Conservation (phyloP, 2,113 vertebrate genomes). For the Paradisaea rubra region DNA sequence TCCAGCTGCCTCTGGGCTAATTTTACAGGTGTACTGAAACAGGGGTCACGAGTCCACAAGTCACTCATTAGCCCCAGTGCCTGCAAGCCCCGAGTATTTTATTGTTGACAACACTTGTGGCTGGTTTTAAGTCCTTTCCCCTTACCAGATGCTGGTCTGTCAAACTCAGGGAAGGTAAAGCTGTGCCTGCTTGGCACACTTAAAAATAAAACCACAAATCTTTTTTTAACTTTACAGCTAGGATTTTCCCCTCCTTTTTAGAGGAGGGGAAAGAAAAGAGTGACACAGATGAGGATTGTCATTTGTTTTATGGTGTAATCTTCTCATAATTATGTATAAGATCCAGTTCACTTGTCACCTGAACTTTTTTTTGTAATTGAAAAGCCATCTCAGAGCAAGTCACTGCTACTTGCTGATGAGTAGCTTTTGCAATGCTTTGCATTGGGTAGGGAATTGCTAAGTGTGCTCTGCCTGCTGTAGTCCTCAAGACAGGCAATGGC, state of each 20-base stretch:
- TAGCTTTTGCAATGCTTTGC: neutral
- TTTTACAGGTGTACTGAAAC: neutral
- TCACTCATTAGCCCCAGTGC: neutral
- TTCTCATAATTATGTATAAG: neutral
- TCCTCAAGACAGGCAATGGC: neutral
- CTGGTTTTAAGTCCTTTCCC: neutral
- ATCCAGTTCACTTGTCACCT: neutral
- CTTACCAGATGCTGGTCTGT: neutral
- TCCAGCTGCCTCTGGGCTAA: neutral
- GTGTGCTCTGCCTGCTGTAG: neutral
- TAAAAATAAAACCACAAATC: neutral
- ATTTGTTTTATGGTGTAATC: neutral
- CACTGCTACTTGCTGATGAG: neutral
- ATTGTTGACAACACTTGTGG: neutral
- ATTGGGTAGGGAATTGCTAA: neutral
- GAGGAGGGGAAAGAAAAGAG: neutral
- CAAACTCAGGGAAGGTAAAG: neutral
- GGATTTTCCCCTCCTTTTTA: neutral
- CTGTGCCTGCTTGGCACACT: neutral
- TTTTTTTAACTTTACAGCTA: neutral
- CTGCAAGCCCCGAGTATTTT: neutral
- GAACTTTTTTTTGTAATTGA: neutral
- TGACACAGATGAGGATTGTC: neutral
- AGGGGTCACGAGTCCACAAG: neutral
- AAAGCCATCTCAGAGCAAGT: neutral